These are phyloP conservation scores for Leptoteleia sp. DNA, from an alignment of 1,140 invertebrate species.

Conservation along the genomic window DNA sequence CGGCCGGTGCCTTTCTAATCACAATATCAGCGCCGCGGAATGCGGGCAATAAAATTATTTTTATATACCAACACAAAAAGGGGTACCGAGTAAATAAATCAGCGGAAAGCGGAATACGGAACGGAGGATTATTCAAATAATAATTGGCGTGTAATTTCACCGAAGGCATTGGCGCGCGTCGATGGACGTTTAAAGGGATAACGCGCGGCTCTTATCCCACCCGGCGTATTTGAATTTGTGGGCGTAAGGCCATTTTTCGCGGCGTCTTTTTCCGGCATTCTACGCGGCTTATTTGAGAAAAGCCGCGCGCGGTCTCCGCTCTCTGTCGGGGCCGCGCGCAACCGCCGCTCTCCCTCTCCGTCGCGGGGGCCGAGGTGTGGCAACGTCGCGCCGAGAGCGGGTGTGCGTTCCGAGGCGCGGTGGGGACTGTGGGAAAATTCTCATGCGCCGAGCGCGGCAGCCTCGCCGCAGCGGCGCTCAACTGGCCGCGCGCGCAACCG, in stretches of 20 bases:
- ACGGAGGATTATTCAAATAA: constrained; percentile 4
- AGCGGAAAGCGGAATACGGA: constrained; percentile 12
- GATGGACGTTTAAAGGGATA: constrained; percentile 27
- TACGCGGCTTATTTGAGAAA: constrained; percentile 51
- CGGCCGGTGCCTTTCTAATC: constrained; percentile 11
- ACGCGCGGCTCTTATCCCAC: constrained; percentile 38
- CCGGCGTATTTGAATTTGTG: constrained; percentile 37
- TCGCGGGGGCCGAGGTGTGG: constrained; percentile 74
- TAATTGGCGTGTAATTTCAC: constrained; percentile 13
- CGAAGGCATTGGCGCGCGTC: constrained; percentile 21
- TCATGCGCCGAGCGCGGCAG: constrained; percentile 77
- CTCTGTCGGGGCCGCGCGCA: constrained; percentile 24
- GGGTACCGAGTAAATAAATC: not conserved
- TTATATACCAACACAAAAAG: not conserved
- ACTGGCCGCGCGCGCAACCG: constrained; percentile 42
- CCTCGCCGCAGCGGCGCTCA: constrained; percentile 71
- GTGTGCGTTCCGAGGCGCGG: constrained; percentile 73
- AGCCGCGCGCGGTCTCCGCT: constrained; percentile 22
- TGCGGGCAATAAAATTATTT: constrained; percentile 2
- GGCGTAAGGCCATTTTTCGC: constrained; percentile 52
- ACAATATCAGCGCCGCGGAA: constrained; percentile 6
- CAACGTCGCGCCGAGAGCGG: constrained; percentile 78
- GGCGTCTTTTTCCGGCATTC: constrained; percentile 54
- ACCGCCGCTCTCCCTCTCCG: constrained; percentile 27
- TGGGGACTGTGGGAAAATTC: constrained; percentile 81